Conservation (phyloP, 2,797 vertebrate genomes). For the Alosa sapidissima region DNA sequence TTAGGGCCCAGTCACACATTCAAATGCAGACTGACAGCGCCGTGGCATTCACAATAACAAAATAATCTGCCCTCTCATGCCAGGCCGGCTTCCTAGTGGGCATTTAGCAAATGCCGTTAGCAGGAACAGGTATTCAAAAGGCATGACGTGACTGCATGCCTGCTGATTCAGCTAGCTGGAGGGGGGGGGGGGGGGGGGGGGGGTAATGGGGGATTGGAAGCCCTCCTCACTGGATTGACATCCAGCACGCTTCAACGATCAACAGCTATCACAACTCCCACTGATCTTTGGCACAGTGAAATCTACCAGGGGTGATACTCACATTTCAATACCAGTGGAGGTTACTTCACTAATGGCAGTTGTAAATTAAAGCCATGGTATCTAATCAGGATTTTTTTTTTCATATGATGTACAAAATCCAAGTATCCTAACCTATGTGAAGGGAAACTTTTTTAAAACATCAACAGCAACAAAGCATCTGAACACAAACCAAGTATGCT, state of each 20-base stretch:
- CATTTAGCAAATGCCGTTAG: not conserved
- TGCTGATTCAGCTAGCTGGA: constrained; percentile 1
- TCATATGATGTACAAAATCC: no score
- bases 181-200: no score
- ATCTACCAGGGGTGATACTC: not conserved
- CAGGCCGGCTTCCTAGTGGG: not conserved
- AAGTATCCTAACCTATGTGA: not conserved
- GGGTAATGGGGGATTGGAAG: not conserved
- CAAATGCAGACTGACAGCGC: constrained; percentile 26
- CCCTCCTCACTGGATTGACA: not conserved
- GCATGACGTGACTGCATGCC: not conserved
- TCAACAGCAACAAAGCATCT: not conserved
- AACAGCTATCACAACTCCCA: not conserved
- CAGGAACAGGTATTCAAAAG: constrained; percentile 11
- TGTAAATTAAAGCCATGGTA: not conserved
- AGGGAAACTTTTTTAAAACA: not conserved
- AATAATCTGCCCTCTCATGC: constrained; percentile 23
- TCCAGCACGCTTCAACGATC: not conserved
- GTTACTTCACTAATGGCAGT: not conserved
- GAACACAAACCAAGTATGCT: not conserved
- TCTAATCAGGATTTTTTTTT: not conserved
- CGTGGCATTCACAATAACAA: constrained; percentile 10
- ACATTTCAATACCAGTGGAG: not conserved
- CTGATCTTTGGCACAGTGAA: not conserved
- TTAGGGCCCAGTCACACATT: constrained; percentile 4